Evolutionary conservation across 30 jellyfish, hydroid and myxozoan species (phyloP), one percentile per base, ranked within the genome.

Genomic region (Turritopsis dohrnii): DNA sequence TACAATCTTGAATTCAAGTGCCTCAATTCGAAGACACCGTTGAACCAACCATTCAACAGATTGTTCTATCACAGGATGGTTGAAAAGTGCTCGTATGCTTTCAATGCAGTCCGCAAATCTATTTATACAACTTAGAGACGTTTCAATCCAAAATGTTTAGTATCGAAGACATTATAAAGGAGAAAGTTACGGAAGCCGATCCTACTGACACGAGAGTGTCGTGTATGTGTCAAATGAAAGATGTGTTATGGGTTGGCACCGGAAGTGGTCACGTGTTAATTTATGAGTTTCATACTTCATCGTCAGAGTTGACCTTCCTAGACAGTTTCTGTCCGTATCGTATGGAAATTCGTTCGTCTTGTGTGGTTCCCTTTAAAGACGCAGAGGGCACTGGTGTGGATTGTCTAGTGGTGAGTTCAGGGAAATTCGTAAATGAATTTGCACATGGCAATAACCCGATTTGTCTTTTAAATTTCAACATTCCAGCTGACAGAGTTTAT

Each of bases 251-350:
- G 98, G 80, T 88, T 81, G 98, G 98, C 19, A 93, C 94, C 28
- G 98, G 98, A 30, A 93, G 98, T 66, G 98, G 98, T 1, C 98
- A 93, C 65, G 72, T 93, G 4, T 53, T 93, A 9, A 82, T 93
- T 25, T 87, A 76, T 66, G 84, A 72, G 74, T 83, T 87, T 29
- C 69, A 65, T 31, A 7, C 26, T 21, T 16, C 83, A 16, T 29
- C 52, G 28, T 65, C 16, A 71, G 52, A 85, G 1, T 24, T 66
- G 30, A 76, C 84, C 30, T 52, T 54, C 53, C 74, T 82, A 21
- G 60, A 85, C 16, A 81, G 93, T 4, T 84, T 93, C 26, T 89
- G 71, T 9, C 98, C 98, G 29, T 93, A 93, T 79, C 72, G 79
- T 22, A 84, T 84, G 1, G 98, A 93, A 74, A 86, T 84, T 0